These are phyloP conservation scores for Physeter macrocephalus DNA, from an alignment of 2,113 vertebrate species.

Conservation along the genomic window DNA sequence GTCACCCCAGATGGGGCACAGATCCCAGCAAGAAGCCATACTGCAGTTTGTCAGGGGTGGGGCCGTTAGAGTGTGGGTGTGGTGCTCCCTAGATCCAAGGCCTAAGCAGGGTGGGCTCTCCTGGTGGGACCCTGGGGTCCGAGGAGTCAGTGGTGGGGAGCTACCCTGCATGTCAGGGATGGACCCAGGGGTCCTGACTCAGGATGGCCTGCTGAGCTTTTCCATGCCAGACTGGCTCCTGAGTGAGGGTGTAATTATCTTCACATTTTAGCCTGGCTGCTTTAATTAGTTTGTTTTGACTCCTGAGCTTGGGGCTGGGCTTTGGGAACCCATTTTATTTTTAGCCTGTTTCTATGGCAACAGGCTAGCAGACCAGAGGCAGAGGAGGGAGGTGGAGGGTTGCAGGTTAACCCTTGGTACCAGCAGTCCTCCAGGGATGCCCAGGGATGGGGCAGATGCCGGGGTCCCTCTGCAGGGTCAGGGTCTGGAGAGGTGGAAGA, in stretches of 20 bases:
- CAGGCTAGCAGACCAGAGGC: constrained; percentile 52
- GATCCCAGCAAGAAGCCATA: not conserved
- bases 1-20: not conserved
- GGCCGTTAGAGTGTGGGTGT: rapidly evolving
- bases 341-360: constrained; percentile 71
- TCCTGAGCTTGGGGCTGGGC: constrained; percentile 62
- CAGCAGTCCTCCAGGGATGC: not conserved
- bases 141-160: not conserved
- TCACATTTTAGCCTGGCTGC: constrained; percentile 64
- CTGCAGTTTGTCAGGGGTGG: not conserved
- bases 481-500: not conserved
- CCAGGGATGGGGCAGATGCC: not conserved
- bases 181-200: not conserved
- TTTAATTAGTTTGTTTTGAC: constrained; percentile 77
- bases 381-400: constrained; percentile 45
- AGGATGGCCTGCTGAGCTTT: not conserved
- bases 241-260: constrained; percentile 65
- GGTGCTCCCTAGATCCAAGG: not conserved
- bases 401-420: constrained; percentile 59
- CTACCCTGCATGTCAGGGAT: not conserved
- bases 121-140: rapidly evolving
- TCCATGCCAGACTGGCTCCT: constrained; percentile 50
- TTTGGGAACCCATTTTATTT: constrained; percentile 67
- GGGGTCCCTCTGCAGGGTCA: not conserved
- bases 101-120: not conserved